Base-by-base conservation (phyloP, 1,140 invertebrate genomes). In the Drosophila lacertosa region DNA sequence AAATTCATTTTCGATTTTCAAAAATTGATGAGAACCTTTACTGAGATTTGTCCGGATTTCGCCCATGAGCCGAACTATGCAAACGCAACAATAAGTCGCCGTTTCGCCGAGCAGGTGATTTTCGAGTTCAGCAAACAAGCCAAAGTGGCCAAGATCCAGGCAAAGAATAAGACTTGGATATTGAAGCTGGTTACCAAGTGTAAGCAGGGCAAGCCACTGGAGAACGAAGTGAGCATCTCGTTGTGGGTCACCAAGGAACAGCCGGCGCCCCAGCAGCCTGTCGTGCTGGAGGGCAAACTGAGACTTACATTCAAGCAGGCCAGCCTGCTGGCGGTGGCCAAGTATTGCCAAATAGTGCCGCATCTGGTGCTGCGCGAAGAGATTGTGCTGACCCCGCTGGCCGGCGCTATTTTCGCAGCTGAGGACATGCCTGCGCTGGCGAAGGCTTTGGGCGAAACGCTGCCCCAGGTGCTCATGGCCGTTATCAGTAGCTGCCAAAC, bases 401-500 rank as follows among this genome's bases (percentile, higher is more conserved):
- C 80, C 0, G 80, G 80, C 3, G 76, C 68, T 0, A 60, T 84
- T 0, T 84, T 79, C 35, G 33, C 45, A 15, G 51, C 58, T 10
- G 58, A 79, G 9, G 64, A 73, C 3, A 48, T 84, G 6, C 60
- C 72, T 5, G 42, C 60, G 10, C 26, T 84, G 57, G 80, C 80
- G 2, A 18, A 22, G 0, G 72, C 51, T 9, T 16, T 84, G 7
- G n/a, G 18, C 0, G 72, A 84, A 10, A 68, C 76, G 1, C 47
- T 83, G 3, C 20, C 50, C 20, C 35, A 72, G 5, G 32, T 84
- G 13, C 9, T 79, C 0, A 59, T 76, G 67, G 80, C 75, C 2
- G 44, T 84, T 5, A 74, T 84, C 35, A 76, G 80, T 26, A 84
- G 80, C 44, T 84, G 80, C 53, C 80, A 84, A 45, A 84, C 80